phyloP scores from a whole-genome alignment of 2,797 vertebrate genomes.

The Phyllotis vaccarum region DNA sequence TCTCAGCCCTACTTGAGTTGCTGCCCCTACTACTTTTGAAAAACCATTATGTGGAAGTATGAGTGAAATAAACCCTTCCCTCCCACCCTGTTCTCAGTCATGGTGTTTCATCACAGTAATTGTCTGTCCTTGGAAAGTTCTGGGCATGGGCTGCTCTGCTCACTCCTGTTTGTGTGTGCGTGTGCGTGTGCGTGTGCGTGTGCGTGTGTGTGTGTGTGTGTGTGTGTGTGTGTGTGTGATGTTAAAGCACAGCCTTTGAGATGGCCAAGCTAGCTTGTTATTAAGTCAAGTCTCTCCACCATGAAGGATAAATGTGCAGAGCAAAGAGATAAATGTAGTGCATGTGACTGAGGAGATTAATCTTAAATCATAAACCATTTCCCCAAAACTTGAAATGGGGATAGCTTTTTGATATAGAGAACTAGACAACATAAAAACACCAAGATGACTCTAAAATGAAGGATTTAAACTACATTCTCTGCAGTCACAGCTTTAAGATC shows the following conservation, averaged over 20 bases:
- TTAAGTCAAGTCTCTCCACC: neutral
- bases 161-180: neutral
- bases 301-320: neutral
- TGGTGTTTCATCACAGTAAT: neutral
- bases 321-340: constrained; percentile 18
- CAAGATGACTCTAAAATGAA: neutral
- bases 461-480: neutral
- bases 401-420: neutral
- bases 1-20: neutral
- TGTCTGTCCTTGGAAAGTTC: neutral
- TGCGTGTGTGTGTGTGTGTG: neutral
- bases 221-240: neutral
- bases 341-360: neutral
- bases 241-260: constrained; percentile 32
- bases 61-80: neutral
- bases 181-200: neutral
- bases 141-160: neutral
- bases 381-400: constrained; percentile 2
- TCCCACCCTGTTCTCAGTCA: neutral
- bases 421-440: neutral
- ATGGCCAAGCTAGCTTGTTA: neutral
- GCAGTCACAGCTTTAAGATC: neutral
- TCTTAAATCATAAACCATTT: neutral
- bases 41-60: neutral
- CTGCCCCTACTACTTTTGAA: neutral